A percentile compares a stretch with the other conserved stretches of the same genome.
phyloP scores from a whole-genome alignment of 2,888 invertebrate species.

The Aromia moschata region DNA sequence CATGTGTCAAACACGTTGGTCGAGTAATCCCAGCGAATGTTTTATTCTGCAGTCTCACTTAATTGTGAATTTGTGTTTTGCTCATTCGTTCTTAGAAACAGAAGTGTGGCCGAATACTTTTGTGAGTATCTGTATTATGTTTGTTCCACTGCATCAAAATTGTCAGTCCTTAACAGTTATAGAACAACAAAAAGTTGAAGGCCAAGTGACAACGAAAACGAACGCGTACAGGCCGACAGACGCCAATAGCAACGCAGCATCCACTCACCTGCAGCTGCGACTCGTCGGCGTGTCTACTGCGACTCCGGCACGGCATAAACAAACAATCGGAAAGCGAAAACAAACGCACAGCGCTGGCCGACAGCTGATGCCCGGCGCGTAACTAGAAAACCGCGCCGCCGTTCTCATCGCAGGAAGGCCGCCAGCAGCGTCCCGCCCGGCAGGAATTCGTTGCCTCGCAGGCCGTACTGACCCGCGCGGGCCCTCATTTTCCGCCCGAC shows the following conservation, averaged over 20 bases:
- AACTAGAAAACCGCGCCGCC: slow-evolving; percentile 15
- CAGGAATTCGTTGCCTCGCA: slow-evolving; percentile 15
- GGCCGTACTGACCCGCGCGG: too few species aligned
- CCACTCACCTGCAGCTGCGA: slow-evolving; percentile 20
- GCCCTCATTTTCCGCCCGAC: slow-evolving; percentile 11
- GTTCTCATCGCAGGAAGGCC: slow-evolving; percentile 9
- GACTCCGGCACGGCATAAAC: slow-evolving; percentile 1
- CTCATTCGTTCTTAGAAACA: too few species aligned
- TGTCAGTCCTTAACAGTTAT: too few species aligned
- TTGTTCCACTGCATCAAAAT: too few species aligned
- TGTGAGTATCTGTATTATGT: too few species aligned
- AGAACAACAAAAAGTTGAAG: too few species aligned
- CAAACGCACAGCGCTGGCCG: slow-evolving; percentile 12
- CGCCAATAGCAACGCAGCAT: neutral
- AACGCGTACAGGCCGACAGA: neutral
- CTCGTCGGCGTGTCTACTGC: slow-evolving; percentile 4
- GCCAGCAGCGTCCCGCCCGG: slow-evolving; percentile 5
- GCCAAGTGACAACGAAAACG: neutral
- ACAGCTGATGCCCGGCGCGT: slow-evolving; percentile 17
- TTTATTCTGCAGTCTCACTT: too few species aligned
- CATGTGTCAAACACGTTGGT: too few species aligned
- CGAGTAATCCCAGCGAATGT: too few species aligned
- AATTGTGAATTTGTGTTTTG: too few species aligned
- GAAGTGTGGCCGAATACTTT: too few species aligned
- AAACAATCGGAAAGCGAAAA: neutral